Base-by-base conservation (phyloP, 2,113 vertebrate species). In the Pungitius pungitius region DNA sequence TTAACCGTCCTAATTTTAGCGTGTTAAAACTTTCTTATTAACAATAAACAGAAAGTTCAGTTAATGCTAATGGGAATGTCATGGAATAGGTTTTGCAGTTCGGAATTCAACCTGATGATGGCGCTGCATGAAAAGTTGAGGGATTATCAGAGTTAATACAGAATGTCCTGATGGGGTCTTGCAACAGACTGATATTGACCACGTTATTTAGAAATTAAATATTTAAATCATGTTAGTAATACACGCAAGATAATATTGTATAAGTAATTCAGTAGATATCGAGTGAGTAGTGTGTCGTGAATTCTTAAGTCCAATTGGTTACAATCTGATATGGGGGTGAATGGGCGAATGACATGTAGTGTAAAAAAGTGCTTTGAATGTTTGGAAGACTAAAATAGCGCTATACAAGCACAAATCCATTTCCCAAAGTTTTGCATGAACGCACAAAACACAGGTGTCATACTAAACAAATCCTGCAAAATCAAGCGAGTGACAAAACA, bases 401-500 rank as follows among this genome's bases (percentile, higher is more conserved):
- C 20, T n/a, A 52, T 4, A 52, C 22, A 52, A 52, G 22, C 1
- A 4, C 42, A 43, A 43, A 17, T 43, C 42, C n/a, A 5, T 24
- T 52, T 52, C 12, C 3, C 47, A n/a, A n/a, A 49, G 18, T n/a
- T 49, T 49, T 49, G 20, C 8, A 49, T 8, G 18, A 52, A 26
- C 4, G 51, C 51, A 52, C 22, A 2, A 24, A 52, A 26, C 22
- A 54, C 51, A 54, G 6, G 22, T 54, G 17, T 20, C 37, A 6
- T 51, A 35, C 3, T 15, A 18, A n/a, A 57, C 22, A 51, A 18
- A 54, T 39, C 74, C 13, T 14, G 11, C 18, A 51, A 42, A 62
- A 35, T 77, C 27, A 54, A 40, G 33, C 11, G 45, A 59, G n/a
- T 12, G 65, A 52, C 68, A 55, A 76, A 39, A 71, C n/a, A 22